phyloP scores from a whole-genome alignment of 1,140 invertebrate genomes.

The Drosophila insularis region DNA sequence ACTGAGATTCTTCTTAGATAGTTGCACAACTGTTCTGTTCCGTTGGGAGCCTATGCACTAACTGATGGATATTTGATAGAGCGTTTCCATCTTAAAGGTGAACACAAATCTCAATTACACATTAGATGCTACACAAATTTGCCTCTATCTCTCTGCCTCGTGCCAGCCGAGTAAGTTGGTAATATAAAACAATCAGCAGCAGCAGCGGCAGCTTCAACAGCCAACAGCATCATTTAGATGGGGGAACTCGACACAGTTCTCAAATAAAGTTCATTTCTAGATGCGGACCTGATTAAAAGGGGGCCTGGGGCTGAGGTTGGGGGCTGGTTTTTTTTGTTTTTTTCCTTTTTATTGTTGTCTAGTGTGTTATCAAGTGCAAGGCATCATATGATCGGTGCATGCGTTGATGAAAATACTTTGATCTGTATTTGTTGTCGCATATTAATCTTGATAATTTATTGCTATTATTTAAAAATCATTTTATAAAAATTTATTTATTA shows the following conservation, averaged over 20 bases:
- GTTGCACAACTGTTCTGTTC: slow-evolving; percentile 47
- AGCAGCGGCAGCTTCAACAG: background rate
- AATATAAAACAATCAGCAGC: background rate
- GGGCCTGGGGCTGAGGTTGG: background rate
- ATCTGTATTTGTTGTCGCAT: slow-evolving; percentile 6
- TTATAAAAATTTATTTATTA: background rate
- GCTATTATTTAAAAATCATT: background rate
- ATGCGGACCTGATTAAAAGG: slow-evolving; percentile 8
- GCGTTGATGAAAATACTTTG: background rate
- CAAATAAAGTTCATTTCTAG: background rate
- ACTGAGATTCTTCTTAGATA: slow-evolving; percentile 14
- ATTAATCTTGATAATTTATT: slow-evolving; percentile 15
- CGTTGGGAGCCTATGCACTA: slow-evolving; percentile 57
- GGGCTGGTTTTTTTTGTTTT: too few species aligned
- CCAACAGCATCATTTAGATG: too few species aligned
- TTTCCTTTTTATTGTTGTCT: background rate
- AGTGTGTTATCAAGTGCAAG: background rate
- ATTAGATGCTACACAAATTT: background rate
- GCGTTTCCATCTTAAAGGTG: slow-evolving; percentile 44
- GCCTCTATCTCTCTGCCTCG: background rate
- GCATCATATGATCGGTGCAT: slow-evolving; percentile 27
- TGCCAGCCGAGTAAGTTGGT: background rate
- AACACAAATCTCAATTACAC: slow-evolving; percentile 22
- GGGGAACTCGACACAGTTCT: too few species aligned
- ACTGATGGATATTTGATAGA: slow-evolving; percentile 59